These are phyloP conservation scores for Argopecten irradians DNA, from an alignment of 1,140 invertebrate genomes.

Conservation along the genomic window DNA sequence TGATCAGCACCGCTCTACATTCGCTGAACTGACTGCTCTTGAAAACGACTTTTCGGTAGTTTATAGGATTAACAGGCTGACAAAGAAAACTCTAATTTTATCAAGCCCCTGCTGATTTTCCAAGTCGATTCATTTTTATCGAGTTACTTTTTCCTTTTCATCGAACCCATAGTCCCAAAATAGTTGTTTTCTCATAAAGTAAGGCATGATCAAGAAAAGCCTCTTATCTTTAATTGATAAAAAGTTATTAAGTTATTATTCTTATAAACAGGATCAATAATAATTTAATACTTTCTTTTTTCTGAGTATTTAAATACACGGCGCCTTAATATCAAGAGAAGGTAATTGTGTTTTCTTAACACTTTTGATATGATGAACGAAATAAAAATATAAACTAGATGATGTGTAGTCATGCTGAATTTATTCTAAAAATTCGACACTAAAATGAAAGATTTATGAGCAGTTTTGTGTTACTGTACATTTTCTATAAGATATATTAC, in stretches of 20 bases:
- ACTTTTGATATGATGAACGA: constrained; percentile 18
- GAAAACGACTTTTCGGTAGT: background rate
- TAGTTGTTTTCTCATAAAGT: constrained; percentile 23
- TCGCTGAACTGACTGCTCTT: background rate
- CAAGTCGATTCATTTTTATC: constrained; percentile 10
- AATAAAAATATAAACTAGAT: background rate
- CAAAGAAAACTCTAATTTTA: constrained; percentile 10
- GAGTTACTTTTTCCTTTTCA: constrained; percentile 2
- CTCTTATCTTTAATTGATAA: constrained; percentile 2
- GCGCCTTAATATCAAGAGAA: background rate
- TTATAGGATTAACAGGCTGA: background rate
- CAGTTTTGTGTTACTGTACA: background rate
- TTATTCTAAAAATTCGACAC: constrained; percentile 7
- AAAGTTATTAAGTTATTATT: constrained; percentile 19
- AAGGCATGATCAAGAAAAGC: background rate
- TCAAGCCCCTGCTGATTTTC: background rate
- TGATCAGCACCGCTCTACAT: background rate
- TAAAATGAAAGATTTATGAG: constrained; percentile 4
- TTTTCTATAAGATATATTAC: constrained; percentile 4
- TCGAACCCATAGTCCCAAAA: background rate
- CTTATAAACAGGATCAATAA: constrained; percentile 1
- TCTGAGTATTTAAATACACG: background rate
- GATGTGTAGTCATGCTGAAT: background rate
- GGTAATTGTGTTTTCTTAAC: background rate
- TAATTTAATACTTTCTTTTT: constrained; percentile 23